Conservation (phyloP, 2,888 invertebrate species). For the Heliconius ethilla region DNA sequence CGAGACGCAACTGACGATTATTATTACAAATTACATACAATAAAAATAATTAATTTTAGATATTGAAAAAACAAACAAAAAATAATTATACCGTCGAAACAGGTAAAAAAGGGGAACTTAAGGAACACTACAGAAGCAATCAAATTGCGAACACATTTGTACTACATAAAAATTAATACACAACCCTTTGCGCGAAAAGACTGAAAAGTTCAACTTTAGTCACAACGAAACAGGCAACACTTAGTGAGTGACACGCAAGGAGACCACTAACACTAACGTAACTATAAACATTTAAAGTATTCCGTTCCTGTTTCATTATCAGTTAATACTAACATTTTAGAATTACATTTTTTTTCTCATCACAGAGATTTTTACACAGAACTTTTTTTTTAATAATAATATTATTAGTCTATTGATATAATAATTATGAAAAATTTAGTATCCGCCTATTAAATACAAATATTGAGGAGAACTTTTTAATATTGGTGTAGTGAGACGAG, state of each 20-base stretch:
- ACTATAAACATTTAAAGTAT: conserved; percentile 50
- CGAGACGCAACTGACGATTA: conserved; percentile 56
- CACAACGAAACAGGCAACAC: conserved; percentile 59
- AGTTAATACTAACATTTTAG: conserved; percentile 79
- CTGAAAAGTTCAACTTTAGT: conserved; percentile 80
- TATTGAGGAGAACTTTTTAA: conserved; percentile 66
- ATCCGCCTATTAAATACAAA: conserved; percentile 72
- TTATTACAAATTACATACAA: conserved; percentile 52
- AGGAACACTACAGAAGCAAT: conserved; percentile 82
- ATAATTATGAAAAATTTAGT: conserved; percentile 76
- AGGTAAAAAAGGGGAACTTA: conserved; percentile 67
- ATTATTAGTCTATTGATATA: conserved; percentile 75
- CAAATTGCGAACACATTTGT: conserved; percentile 83
- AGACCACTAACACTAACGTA: conserved; percentile 33
- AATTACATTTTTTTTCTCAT: conserved; percentile 75
- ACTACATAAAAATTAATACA: conserved; percentile 82
- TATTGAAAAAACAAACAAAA: conserved; percentile 54
- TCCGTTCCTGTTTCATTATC: conserved; percentile 59
- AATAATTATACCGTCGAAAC: conserved; percentile 67
- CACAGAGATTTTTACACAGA: conserved; percentile 77
- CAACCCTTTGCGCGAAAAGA: conserved; percentile 82
- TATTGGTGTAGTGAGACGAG: conserved; percentile 76
- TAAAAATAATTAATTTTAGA: conserved; percentile 47
- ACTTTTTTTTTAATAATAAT: conserved; percentile 45
- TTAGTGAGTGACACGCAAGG: conserved; percentile 40